Conservation (phyloP, 2,888 invertebrate genomes). For the Schrankia costaestrigalis region DNA sequence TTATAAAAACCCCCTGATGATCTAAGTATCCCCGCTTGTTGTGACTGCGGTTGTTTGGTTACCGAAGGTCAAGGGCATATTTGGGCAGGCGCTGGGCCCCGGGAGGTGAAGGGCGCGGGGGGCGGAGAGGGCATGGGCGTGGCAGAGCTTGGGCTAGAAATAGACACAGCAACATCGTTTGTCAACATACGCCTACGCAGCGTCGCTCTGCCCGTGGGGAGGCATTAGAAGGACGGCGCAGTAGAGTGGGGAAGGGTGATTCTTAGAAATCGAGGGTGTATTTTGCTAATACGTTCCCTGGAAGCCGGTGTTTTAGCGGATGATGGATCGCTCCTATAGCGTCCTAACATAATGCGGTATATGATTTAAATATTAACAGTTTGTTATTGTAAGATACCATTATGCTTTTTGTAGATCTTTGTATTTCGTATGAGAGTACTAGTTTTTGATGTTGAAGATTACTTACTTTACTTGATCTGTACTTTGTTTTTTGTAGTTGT, state of each 20-base stretch:
- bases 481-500: too few relatives aligned
- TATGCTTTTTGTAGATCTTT: too few relatives aligned
- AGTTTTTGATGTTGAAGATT: too few relatives aligned
- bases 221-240: conserved; percentile 17
- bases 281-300: conserved; percentile 35
- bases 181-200: conserved; percentile 77
- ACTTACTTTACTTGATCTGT: too few relatives aligned
- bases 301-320: conserved; percentile 31
- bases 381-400: not conserved
- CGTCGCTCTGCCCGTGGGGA: conserved; percentile 34
- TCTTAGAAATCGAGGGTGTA: conserved; percentile 26
- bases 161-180: conserved; percentile 70
- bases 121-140: conserved; percentile 42
- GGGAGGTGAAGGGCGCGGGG: conserved; percentile 27
- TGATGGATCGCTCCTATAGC: conserved; percentile 26
- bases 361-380: conserved; percentile 13
- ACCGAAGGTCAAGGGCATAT: conserved; percentile 73
- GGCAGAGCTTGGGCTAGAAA: conserved; percentile 54
- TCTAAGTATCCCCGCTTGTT: conserved; percentile 51
- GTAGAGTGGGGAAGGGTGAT: conserved; percentile 9
- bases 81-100: conserved; percentile 39
- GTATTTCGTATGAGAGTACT: too few relatives aligned
- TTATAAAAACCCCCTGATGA: conserved; percentile 29
- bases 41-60: conserved; percentile 78
- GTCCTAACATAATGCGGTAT: conserved; percentile 18